Conservation (phyloP, 92 coral and sea anemone genomes). For the Zoanthus gigantus region DNA sequence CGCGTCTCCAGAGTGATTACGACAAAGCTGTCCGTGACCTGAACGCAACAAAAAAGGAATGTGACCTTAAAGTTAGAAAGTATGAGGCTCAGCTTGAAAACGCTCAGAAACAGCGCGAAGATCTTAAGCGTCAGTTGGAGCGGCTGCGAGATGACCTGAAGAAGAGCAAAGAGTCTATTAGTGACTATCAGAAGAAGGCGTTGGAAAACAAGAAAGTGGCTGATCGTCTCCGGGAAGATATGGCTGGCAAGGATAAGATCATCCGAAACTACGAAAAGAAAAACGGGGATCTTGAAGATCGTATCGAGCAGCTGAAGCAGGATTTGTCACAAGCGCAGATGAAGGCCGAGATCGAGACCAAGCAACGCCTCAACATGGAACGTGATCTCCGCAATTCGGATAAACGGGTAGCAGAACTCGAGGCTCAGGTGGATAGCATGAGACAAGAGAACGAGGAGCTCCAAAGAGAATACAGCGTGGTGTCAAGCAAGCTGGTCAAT, state of each 20-base stretch:
- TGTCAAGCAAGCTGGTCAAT: conserved; percentile 78
- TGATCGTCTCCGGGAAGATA: conserved; percentile 94
- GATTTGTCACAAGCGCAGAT: conserved; percentile 87
- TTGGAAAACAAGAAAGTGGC: conserved; percentile 92
- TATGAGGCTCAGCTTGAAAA: conserved; percentile 91
- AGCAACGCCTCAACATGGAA: conserved; percentile 82
- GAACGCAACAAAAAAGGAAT: conserved; percentile 89
- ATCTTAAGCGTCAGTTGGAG: conserved; percentile 91
- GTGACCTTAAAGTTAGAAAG: conserved; percentile 89
- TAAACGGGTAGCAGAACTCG: conserved; percentile 81
- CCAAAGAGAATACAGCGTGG: conserved; percentile 82
- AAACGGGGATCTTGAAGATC: conserved; percentile 90
- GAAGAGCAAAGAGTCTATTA: conserved; percentile 82
- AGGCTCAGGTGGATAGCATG: conserved; percentile 82
- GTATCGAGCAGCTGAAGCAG: conserved; percentile 86
- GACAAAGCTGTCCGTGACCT: conserved; percentile 93
- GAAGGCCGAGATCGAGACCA: conserved; percentile 86
- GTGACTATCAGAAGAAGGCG: conserved; percentile 76
- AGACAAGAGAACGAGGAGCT: conserved; percentile 82
- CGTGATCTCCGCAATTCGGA: conserved; percentile 87
- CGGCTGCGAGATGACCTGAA: conserved; percentile 88
- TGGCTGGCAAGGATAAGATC: conserved; percentile 85
- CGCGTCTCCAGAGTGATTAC: conserved; percentile 90
- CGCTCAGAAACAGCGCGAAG: conserved; percentile 94
- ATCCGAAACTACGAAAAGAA: conserved; percentile 87